phyloP scores from a whole-genome alignment of 2,888 invertebrate genomes.

The Dolichopus griseipennis region DNA sequence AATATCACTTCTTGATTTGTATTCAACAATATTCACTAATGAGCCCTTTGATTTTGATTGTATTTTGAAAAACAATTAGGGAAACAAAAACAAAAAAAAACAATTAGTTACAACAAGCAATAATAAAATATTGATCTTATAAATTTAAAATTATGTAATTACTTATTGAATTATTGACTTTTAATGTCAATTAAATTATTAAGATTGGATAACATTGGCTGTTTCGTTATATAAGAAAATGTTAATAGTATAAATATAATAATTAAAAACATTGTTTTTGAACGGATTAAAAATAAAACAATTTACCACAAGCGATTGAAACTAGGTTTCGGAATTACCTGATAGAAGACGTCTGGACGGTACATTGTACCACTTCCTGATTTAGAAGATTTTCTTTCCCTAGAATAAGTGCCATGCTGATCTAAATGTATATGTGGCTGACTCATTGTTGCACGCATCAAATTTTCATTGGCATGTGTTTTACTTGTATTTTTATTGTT shows the following conservation, averaged over 20 bases:
- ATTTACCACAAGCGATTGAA: too few relatives aligned
- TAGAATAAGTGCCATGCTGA: constrained; percentile 11
- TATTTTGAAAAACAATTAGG: constrained; percentile 13
- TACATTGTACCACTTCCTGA: constrained; percentile 71
- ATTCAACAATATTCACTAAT: constrained; percentile 48
- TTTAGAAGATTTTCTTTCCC: constrained; percentile 26
- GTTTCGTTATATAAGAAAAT: too few relatives aligned
- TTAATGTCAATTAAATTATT: too few relatives aligned
- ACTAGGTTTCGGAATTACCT: too few relatives aligned
- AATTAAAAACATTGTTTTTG: too few relatives aligned
- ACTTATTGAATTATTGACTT: too few relatives aligned
- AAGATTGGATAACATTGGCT: too few relatives aligned
- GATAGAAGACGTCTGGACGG: constrained; percentile 81
- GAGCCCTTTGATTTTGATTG: constrained; percentile 40
- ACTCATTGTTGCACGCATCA: constrained; percentile 54
- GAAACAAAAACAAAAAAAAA: constrained; percentile 13
- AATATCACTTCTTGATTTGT: constrained; percentile 48
- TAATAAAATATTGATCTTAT: background rate
- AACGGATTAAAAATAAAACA: too few relatives aligned
- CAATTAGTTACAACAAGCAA: too few relatives aligned
- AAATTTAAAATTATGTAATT: too few relatives aligned
- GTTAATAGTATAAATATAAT: too few relatives aligned
- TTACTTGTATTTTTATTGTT: background rate
- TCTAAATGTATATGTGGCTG: constrained; percentile 49
- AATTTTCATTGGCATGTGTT: constrained; percentile 22